Evolutionary conservation across 2,888 invertebrate genomes (phyloP), one percentile per base, ranked within the genome.

Genomic region (Colostygia pectinataria): DNA sequence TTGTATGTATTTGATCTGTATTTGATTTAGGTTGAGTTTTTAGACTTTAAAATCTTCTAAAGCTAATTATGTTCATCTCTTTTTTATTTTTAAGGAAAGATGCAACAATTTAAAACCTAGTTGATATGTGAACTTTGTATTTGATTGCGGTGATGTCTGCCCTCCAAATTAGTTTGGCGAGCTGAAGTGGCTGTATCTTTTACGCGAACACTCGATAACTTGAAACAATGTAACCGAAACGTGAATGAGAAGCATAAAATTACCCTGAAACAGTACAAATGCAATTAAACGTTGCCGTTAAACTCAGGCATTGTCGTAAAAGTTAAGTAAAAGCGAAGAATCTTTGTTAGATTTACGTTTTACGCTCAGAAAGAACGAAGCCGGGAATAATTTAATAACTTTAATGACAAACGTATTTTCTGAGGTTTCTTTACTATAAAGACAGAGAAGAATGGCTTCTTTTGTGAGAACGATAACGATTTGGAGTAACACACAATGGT

Each of bases 211-310:
- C 70, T 68, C 71, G 77, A 80, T 82, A 79, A 77, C 75, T 78
- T 77, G 69, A 75, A 77, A 84, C 83, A 86, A 80, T 83, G 81
- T 83, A 84, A 77, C 77, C 74, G 68, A 80, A 83, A 78, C 66
- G 72, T 69, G 65, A 72, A 74, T 71, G 72, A 71, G 66, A 73
- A 73, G 67, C 74, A 72, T 74, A 69, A 74, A 80, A 79, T 76
- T 77, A 74, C 73, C 66, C 66, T 61, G 74, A 71, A 58, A 77
- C 77, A 74, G 76, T 80, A 83, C 78, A 77, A 73, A 76, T 71
- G 78, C 74, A 84, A 84, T 85, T 83, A 82, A 80, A 78, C 59
- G 58, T 65, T 65, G 74, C 69, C 66, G 75, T 84, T 80, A 78
- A 82, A 83, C 78, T 81, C 74, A 66, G 72, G 68, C 74, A 73